Evolutionary conservation across 2,888 invertebrate species (phyloP).

Genomic region (Tupiocoris notatus): DNA sequence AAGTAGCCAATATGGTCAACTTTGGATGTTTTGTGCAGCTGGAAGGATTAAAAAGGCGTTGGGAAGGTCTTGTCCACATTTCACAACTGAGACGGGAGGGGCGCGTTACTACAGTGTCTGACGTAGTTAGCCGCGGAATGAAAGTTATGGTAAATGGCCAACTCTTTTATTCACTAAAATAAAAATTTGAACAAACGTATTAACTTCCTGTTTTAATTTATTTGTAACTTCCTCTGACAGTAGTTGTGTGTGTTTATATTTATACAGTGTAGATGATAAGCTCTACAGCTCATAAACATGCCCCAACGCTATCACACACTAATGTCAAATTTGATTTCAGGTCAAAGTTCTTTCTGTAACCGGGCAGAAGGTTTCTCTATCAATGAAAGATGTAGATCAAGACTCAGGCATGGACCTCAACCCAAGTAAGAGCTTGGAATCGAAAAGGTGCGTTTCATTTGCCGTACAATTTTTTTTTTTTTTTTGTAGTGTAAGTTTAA

Average conservation of each 20-base stretch:
- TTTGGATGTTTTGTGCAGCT: slow-evolving; percentile 98
- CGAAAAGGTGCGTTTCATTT: slow-evolving; percentile 19
- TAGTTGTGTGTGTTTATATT: too few relatives aligned
- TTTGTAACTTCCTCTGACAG: too few relatives aligned
- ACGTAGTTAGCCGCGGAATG: slow-evolving; percentile 87
- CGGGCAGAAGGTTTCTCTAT: slow-evolving; percentile 92
- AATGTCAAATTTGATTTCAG: slow-evolving; percentile 56
- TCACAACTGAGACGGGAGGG: slow-evolving; percentile 91
- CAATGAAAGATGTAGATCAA: slow-evolving; percentile 98
- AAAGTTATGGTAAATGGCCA: slow-evolving; percentile 62
- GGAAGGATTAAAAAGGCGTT: slow-evolving; percentile 81
- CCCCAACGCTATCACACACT: too few relatives aligned
- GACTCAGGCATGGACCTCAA: slow-evolving; percentile 91
- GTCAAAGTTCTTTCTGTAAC: slow-evolving; percentile 83
- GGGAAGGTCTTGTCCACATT: slow-evolving; percentile 97
- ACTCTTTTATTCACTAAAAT: too few relatives aligned
- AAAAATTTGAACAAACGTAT: too few relatives aligned
- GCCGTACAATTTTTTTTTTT: neutral
- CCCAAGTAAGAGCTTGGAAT: slow-evolving; percentile 45
- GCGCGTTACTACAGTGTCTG: slow-evolving; percentile 88
- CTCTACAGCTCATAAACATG: too few relatives aligned
- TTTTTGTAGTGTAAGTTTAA: neutral
- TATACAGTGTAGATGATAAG: too few relatives aligned
- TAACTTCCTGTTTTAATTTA: too few relatives aligned
- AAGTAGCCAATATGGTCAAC: slow-evolving; percentile 93